Base-by-base conservation (phyloP, 2,888 invertebrate genomes). In the Cloeon dipterum region DNA sequence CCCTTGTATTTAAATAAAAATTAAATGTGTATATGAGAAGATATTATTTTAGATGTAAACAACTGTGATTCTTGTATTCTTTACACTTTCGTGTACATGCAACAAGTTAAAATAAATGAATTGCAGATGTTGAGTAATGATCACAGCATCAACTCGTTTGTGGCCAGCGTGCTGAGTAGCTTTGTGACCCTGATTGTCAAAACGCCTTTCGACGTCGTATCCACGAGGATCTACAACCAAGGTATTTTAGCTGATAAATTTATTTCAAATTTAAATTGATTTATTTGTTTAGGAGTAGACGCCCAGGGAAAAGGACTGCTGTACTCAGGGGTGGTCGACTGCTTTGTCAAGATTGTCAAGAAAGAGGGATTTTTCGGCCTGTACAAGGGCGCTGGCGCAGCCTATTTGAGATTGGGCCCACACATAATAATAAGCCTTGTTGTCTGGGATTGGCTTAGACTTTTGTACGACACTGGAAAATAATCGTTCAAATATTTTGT, bases 361-460 rank as follows among this genome's bases (percentile, higher is more conserved):
- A 61, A 66, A 1, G 89, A 89, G 58, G 85, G 88, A 1, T 47
- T 74, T 2, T 55, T 62, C 35, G 86, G 88, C 0, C 69, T 91
- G 47, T 93, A 88, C 57, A 93, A 93, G 59, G 93, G 88, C 4
- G 70, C 85, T 42, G 74, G 76, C 33, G 83, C 89, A 0, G 81
- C 79, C 48, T 88, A 88, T 58, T 57, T 89, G 39, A 63, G 93
- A 41, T 65, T 89, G 26, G 91, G 86, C 0, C 93, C 93, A 0
- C 91, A 93, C 52, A 82, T 86, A 0, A 75, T 89, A 2, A 55
- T 93, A 1, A 74, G 81, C 43, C 59, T 93, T 34, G 70, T 88
- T 36, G 82, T 91, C 53, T 93, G 89, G 74, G 86, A 88, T 53
- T 63, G 46, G 20, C 42, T 53, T 1, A 49, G n/a, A n/a, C n/a